Evolutionary conservation across 2,113 vertebrate genomes (phyloP).

Genomic region (Paraplagusia blochii): DNA sequence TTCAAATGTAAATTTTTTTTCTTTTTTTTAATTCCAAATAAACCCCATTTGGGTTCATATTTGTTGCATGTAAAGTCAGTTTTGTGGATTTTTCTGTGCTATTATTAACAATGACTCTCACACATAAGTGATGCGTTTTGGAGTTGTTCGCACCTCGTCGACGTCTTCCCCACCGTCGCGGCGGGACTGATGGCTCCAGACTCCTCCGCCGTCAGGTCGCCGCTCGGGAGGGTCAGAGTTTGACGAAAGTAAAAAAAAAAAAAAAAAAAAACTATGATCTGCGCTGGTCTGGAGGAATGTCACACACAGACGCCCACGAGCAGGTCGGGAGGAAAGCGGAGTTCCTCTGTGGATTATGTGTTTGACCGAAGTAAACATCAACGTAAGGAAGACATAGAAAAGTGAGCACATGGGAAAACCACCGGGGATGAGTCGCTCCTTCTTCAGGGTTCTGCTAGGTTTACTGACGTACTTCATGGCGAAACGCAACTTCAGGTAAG

Average conservation of each 20-base stretch:
- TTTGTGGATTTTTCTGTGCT: too few species aligned
- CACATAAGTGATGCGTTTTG: slow-evolving; percentile 20
- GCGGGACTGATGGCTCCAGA: slow-evolving; percentile 37
- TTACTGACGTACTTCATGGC: slow-evolving; percentile 91
- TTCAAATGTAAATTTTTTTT: too few species aligned
- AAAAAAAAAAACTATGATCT: slow-evolving; percentile 89
- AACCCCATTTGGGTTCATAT: too few species aligned
- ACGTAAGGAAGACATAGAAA: slow-evolving; percentile 72
- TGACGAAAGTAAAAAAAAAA: slow-evolving; percentile 53
- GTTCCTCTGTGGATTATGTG: slow-evolving; percentile 64
- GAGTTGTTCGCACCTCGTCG: slow-evolving; percentile 32
- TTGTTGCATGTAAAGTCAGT: too few species aligned
- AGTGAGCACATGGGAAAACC: slow-evolving; percentile 81
- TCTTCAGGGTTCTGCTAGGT: slow-evolving; percentile 90
- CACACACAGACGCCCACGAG: slow-evolving; percentile 47
- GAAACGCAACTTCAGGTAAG: slow-evolving; percentile 93
- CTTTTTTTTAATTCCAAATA: too few species aligned
- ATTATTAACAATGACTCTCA: too few species aligned
- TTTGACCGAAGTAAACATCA: slow-evolving; percentile 66
- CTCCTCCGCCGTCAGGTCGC: slow-evolving; percentile 62
- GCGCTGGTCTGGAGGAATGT: slow-evolving; percentile 74
- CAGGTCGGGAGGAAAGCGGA: slow-evolving; percentile 51
- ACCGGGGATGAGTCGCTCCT: slow-evolving; percentile 93
- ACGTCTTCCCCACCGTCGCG: slow-evolving; percentile 16
- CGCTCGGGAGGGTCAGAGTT: slow-evolving; percentile 48